phyloP scores from a whole-genome alignment of 2,888 invertebrate species.

The Notocelia uddmanniana region DNA sequence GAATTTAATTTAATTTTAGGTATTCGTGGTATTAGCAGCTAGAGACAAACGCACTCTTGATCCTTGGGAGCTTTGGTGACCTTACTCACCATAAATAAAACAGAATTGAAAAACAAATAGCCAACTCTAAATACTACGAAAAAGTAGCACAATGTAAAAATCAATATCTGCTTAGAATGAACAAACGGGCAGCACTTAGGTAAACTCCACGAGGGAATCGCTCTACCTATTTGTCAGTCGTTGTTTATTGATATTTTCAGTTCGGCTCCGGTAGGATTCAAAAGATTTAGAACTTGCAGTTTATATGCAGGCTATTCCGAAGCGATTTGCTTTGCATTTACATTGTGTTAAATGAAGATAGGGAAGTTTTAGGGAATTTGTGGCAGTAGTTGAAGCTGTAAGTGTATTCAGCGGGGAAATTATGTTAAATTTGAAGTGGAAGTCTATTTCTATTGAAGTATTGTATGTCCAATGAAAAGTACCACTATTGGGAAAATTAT shows the following conservation, averaged over 20 bases:
- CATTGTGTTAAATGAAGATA: conserved; percentile 25
- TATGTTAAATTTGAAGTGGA: not conserved
- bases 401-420: not conserved
- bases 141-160: conserved; percentile 47
- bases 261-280: conserved; percentile 47
- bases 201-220: conserved; percentile 62
- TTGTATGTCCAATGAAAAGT: no score
- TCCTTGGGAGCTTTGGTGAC: no score
- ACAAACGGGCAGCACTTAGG: conserved; percentile 58
- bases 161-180: conserved; percentile 48
- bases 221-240: conserved; percentile 60
- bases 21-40: no score
- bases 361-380: conserved; percentile 5
- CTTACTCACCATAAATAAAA: no score
- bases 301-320: conserved; percentile 49
- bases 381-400: not conserved
- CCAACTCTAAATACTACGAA: not conserved
- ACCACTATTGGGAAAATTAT: no score
- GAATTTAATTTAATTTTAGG: not conserved
- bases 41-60: no score
- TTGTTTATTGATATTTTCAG: conserved; percentile 69
- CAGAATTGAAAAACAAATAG: no score
- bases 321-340: conserved; percentile 21
- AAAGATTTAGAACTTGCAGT: conserved; percentile 49
- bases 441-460: not conserved